Base-by-base conservation (phyloP, 2,888 invertebrate species). In the Parnassius mnemosyne region DNA sequence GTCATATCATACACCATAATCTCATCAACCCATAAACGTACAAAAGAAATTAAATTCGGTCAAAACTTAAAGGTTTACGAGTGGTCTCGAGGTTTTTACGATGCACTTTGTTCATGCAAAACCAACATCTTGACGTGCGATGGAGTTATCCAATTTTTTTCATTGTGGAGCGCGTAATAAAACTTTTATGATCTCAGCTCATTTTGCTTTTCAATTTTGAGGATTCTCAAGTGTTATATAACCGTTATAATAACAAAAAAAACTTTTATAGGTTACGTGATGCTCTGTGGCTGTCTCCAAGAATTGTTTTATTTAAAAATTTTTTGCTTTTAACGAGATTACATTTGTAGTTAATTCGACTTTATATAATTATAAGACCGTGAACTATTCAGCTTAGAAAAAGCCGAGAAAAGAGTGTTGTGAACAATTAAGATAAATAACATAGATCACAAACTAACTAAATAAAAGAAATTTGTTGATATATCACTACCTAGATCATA, bases 61-160 rank as follows among this genome's bases (percentile, higher is more conserved):
- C 42, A 55, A 60, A 61, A 44, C 44, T 44, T 9, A 41, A 49
- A 11, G 9, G 41, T 59, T 61, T 61, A 61, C 56, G 61, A 61
- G 56, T 46, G 13, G 34, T 42, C 46, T 56, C 47, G 50, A 56
- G 20, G 10, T 65, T 60, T 71, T 70, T 74, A 74, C 47, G 61
- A 61, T 34, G 12, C 9, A 44, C 41, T 16, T 61, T 61, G 53
- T 62, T 60, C 51, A 60, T 51, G 55, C 54, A 55, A 60, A 60
- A 52, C 46, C 56, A 56, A 58, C 52, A 59, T 56, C 46, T 57
- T 13, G 53, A 53, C 53, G 47, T 25, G 43, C 44, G 53, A 62
- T 62, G 52, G 43, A 57, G 41, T 53, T 55, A 43, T 53, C 57
- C 47, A 62, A 34, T 49, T 62, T 62, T 61, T 57, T 51, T 46